Evolutionary conservation across 2,888 invertebrate species (phyloP).

Genomic region (Harmothoe impar): DNA sequence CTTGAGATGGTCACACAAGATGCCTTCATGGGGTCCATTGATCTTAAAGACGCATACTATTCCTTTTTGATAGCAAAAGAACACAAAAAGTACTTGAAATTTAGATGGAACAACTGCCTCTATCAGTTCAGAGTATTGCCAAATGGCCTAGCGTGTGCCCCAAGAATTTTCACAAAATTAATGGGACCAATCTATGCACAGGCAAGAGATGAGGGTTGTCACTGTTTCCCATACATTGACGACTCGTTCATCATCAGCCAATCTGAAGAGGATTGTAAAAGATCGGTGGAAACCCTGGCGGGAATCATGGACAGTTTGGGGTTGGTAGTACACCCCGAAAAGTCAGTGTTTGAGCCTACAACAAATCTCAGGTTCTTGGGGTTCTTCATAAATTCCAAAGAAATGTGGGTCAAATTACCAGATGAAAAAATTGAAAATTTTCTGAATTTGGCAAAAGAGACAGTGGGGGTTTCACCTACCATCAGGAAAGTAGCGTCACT

Average conservation of each 20-base stretch:
- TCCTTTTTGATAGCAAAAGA: neutral
- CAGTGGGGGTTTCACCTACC: neutral
- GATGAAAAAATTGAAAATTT: neutral
- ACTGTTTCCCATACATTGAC: neutral
- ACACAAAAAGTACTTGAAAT: neutral
- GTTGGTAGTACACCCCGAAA: neutral
- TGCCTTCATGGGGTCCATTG: neutral
- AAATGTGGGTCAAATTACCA: neutral
- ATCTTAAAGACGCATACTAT: neutral
- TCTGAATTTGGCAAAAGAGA: neutral
- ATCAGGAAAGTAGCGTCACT: neutral
- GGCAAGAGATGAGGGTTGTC: neutral
- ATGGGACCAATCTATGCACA: neutral
- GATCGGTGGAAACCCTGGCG: neutral
- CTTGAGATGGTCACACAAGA: neutral
- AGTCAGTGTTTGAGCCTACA: neutral
- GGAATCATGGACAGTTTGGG: neutral
- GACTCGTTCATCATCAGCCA: neutral
- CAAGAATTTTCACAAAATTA: neutral
- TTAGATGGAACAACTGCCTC: neutral
- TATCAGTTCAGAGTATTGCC: neutral
- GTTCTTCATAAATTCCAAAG: neutral
- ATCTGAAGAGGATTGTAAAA: neutral
- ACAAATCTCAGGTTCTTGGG: neutral
- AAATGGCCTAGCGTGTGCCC: neutral